Evolutionary conservation across 92 coral and sea anemone genomes (phyloP).

Genomic region (Pocillopora meandrina): DNA sequence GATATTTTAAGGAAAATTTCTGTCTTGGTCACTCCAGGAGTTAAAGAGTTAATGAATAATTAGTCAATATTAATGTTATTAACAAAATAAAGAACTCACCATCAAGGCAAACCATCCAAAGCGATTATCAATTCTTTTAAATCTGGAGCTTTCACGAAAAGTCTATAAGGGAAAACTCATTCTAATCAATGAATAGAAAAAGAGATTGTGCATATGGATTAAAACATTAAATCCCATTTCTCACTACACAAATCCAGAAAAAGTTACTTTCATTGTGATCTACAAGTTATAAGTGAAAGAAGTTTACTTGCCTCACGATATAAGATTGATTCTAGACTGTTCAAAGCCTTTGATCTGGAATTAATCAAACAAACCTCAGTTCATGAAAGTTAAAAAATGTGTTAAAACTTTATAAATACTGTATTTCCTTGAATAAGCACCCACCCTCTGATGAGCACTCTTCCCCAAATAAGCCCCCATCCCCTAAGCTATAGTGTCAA

Average conservation of each 20-base stretch:
- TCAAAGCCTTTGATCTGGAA: constrained; percentile 70
- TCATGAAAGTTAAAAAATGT: background rate
- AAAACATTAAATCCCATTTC: no score
- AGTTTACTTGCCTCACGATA: constrained; percentile 66
- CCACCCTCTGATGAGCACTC: no score
- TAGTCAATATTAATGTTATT: background rate
- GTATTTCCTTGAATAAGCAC: no score
- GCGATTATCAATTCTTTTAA: constrained; percentile 82
- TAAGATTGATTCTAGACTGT: constrained; percentile 75
- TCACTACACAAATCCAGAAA: background rate
- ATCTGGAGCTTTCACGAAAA: constrained; percentile 60
- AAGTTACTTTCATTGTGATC: background rate
- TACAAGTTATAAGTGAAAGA: background rate
- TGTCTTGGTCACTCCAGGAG: no score
- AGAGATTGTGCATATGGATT: background rate
- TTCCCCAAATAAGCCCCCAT: no score
- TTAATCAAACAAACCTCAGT: background rate
- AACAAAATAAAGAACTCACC: constrained; percentile 47
- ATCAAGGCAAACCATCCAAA: constrained; percentile 94
- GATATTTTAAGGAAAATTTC: no score
- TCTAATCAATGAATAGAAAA: background rate
- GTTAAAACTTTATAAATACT: background rate
- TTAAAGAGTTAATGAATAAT: no score
- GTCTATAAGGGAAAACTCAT: constrained; percentile 17
- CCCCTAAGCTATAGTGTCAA: no score